phyloP scores from a whole-genome alignment of 2,113 vertebrate genomes.

The Symphodus melops region DNA sequence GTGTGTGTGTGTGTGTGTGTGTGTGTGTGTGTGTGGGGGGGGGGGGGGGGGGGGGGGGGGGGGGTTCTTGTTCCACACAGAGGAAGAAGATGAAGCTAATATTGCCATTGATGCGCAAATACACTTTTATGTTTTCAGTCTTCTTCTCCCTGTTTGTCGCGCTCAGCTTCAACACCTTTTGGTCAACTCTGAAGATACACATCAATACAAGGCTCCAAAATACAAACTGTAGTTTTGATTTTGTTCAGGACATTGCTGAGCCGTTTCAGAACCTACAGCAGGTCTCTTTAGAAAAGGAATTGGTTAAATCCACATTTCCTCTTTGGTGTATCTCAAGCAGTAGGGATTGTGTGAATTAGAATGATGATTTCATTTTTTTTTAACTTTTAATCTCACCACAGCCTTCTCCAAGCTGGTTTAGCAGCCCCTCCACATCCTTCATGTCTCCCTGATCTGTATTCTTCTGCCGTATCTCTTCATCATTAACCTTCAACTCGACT shows the following conservation, averaged over 20 bases:
- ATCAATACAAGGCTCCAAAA: background rate
- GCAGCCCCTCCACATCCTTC: conserved; percentile 58
- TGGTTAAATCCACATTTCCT: conserved; percentile 1
- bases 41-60: too few relatives aligned
- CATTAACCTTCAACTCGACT: conserved; percentile 71
- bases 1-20: too few relatives aligned
- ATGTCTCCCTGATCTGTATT: conserved; percentile 75
- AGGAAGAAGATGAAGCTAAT: too few relatives aligned
- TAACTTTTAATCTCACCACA: conserved; percentile 50
- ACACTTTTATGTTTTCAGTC: background rate
- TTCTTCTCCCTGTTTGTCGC: too few relatives aligned
- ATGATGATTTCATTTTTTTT: background rate
- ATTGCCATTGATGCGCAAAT: background rate
- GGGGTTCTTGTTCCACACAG: conserved; percentile 6
- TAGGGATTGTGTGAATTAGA: background rate
- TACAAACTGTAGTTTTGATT: too few relatives aligned
- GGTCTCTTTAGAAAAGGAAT: too few relatives aligned
- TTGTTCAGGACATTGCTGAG: too few relatives aligned
- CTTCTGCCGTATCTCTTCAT: conserved; percentile 61
- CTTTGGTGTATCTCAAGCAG: background rate
- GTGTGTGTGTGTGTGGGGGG: too few relatives aligned
- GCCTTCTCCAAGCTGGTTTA: conserved; percentile 52
- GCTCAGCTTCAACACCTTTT: too few relatives aligned
- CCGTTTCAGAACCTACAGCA: too few relatives aligned
- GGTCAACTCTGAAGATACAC: too few relatives aligned